Evolutionary conservation across 1,140 invertebrate species (phyloP).

Genomic region (Sipha flava): DNA sequence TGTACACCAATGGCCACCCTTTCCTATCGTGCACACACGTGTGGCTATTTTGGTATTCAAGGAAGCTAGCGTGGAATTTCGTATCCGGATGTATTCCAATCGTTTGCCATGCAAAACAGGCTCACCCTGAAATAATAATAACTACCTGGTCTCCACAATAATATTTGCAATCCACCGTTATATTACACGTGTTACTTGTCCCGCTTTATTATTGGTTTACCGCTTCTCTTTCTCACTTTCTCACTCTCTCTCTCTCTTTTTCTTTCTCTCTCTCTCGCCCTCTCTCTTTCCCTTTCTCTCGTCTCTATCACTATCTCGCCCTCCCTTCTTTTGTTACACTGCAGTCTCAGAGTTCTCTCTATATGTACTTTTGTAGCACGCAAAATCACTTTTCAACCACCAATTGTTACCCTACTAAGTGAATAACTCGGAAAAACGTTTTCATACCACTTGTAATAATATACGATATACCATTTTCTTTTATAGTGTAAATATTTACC

Average conservation of each 20-base stretch:
- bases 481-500: not conserved
- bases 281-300: not conserved
- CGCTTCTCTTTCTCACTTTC: not conserved
- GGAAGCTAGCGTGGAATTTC: not conserved
- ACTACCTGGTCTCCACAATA: constrained; percentile 21
- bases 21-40: not conserved
- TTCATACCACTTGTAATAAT: not conserved
- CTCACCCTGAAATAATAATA: constrained; percentile 9
- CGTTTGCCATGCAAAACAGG: constrained; percentile 28
- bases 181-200: constrained; percentile 20
- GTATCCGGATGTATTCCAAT: not conserved
- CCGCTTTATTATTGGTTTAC: not conserved
- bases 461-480: not conserved
- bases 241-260: not conserved
- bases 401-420: not conserved
- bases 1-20: not conserved
- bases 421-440: not conserved
- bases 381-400: not conserved
- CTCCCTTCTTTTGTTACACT: too few relatives aligned
- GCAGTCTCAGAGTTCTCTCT: too few relatives aligned
- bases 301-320: not conserved
- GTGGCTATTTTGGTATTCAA: constrained; percentile 21
- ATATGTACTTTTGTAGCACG: not conserved
- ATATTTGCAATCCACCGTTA: not conserved
- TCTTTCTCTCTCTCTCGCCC: not conserved